Percentiles rank a stretch among this genome's conserved stretches.
Conservation (phyloP, 1,140 invertebrate genomes). For the Drosophila tropicalis region DNA sequence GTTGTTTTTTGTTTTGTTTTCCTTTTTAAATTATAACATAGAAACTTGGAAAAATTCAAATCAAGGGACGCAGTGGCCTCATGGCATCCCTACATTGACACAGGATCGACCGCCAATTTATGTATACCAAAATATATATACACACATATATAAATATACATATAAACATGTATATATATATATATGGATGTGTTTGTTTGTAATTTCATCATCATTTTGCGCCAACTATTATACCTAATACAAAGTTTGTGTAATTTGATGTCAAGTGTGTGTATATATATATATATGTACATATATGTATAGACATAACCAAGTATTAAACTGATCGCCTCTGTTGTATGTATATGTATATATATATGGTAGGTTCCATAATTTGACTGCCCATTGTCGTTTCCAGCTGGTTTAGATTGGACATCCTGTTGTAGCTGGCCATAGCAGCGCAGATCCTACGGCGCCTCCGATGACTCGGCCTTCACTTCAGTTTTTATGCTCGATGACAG, state of each 20-base stretch:
- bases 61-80: slow-evolving; percentile 63
- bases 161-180: not conserved
- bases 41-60: slow-evolving; percentile 78
- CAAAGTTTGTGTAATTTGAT: slow-evolving; percentile 22
- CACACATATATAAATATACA: slow-evolving; percentile 5
- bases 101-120: slow-evolving; percentile 30
- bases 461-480: slow-evolving; percentile 79
- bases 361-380: slow-evolving; percentile 44
- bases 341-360: not conserved
- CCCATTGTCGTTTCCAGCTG: slow-evolving; percentile 59
- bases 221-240: slow-evolving; percentile 33
- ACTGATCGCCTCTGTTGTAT: slow-evolving; percentile 23
- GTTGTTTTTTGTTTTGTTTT: not conserved
- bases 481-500: slow-evolving; percentile 74
- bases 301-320: slow-evolving; percentile 1
- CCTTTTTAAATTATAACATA: slow-evolving; percentile 70
- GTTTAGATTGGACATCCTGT: slow-evolving; percentile 40
- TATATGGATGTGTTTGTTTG: not conserved
- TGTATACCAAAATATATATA: slow-evolving; percentile 38
- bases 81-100: slow-evolving; percentile 55
- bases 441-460: slow-evolving; percentile 76
- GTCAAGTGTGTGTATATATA: too few species aligned
- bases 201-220: not conserved
- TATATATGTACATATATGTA: slow-evolving; percentile 5
- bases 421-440: slow-evolving; percentile 28